Evolutionary conservation across 2,888 invertebrate species (phyloP), one percentile per base, ranked within the genome.

Genomic region (Hydrotaea diabolus): DNA sequence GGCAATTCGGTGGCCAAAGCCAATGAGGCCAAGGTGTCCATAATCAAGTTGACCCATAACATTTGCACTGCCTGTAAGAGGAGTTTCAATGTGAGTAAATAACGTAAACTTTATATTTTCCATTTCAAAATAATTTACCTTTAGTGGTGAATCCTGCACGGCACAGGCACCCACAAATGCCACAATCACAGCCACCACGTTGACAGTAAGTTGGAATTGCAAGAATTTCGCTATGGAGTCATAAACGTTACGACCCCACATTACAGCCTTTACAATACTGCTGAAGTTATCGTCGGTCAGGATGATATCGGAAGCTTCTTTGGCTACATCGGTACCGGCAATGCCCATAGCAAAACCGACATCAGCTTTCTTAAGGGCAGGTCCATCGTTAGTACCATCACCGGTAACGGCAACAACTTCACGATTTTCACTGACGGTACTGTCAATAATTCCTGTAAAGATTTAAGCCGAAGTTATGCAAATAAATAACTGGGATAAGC

Each of bases 331-430:
- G 39, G 99, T 99, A 77, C 99, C 99, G 87, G 99, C 99, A 91
- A 99, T 99, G 89, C 99, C 99, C 99, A 99, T 99, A 87, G 99
- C 99, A 93, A 99, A 99, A 69, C 99, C 99, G 88, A 99, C 99
- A 92, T 99, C 99, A 78, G 99, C 99, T 93, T 98, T 99, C 93
- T 99, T 99, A 87, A 99, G 93, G 73, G 98, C 99, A 15, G 99
- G 99, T 0, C 98, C 99, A 93, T 99, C 99, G 92, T 99, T 99
- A 83, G 99, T 99, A 53, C 99, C 99, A 93, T 99, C 99, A 2
- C 99, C 99, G 0, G 99, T 99, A 19, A 99, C 99, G 71, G 99
- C 99, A 43, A 99, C 99, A 49, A 99, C 99, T 93, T 99, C 99
- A 84, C 99, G 95, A 89, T 96, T 97, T 77, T 96, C 95, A 91